These are phyloP conservation scores for Lytechinus pictus DNA, from an alignment of 35 echinoderm and acorn worm species.

Conservation along the genomic window DNA sequence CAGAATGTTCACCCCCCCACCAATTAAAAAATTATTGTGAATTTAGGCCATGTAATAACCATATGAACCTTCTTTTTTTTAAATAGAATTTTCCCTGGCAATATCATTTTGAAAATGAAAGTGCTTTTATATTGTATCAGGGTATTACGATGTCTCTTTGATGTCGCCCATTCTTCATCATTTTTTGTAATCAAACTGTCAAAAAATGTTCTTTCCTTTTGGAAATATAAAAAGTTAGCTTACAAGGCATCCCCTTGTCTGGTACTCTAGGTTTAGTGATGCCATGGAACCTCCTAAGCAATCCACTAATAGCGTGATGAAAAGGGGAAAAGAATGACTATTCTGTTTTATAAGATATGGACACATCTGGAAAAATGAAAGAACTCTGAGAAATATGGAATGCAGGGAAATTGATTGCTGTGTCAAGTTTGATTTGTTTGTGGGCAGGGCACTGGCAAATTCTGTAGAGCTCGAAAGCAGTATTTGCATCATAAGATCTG, in stretches of 20 bases:
- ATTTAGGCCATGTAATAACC: no score
- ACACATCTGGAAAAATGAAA: neutral
- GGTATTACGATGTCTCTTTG: neutral
- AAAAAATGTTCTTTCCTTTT: neutral
- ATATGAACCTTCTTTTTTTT: no score
- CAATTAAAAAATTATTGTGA: no score
- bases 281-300: neutral
- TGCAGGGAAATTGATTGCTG: constrained; percentile 1
- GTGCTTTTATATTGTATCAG: no score
- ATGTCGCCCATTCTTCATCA: neutral
- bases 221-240: neutral
- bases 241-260: neutral
- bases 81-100: no score
- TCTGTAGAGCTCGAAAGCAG: neutral
- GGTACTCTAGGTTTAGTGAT: neutral
- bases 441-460: neutral
- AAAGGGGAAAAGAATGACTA: constrained; percentile 3
- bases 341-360: neutral
- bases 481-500: neutral
- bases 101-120: no score
- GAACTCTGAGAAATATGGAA: neutral
- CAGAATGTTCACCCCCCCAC: no score
- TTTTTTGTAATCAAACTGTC: neutral
- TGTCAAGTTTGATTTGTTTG: neutral
- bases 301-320: neutral